These are phyloP conservation scores for Nowickia ferox DNA, from an alignment of 2,888 invertebrate genomes.

Conservation along the genomic window DNA sequence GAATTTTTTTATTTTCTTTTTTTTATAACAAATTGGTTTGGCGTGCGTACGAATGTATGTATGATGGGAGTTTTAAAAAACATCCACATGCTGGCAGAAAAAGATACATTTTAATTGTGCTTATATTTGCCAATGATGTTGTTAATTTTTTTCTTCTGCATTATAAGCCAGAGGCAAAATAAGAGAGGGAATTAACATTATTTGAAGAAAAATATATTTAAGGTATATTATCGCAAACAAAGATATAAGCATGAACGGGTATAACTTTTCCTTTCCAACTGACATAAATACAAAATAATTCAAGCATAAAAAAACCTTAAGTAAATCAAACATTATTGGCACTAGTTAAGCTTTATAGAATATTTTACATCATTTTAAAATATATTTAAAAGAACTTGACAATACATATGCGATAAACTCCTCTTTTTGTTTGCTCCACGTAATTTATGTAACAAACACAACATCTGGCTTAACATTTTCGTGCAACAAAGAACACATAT, in stretches of 20 bases:
- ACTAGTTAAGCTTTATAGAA: too few relatives aligned
- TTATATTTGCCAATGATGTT: not conserved
- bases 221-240: not conserved
- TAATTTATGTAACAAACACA: constrained; percentile 35
- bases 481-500: not conserved
- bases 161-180: not conserved
- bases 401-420: not conserved
- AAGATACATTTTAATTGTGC: not conserved
- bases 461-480: constrained; percentile 57
- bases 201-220: not conserved
- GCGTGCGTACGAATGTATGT: constrained; percentile 54
- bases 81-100: not conserved
- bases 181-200: not conserved
- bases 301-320: too few relatives aligned
- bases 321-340: too few relatives aligned
- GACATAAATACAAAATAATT: too few relatives aligned
- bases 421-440: not conserved
- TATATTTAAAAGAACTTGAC: not conserved
- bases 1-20: not conserved
- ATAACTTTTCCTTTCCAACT: too few relatives aligned
- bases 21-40: constrained; percentile 64
- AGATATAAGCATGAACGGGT: not conserved
- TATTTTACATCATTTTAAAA: too few relatives aligned
- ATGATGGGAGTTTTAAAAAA: constrained; percentile 1
- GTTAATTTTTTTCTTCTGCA: not conserved